phyloP scores from a whole-genome alignment of 2,797 vertebrate genomes.

The Naso thynnoides region DNA sequence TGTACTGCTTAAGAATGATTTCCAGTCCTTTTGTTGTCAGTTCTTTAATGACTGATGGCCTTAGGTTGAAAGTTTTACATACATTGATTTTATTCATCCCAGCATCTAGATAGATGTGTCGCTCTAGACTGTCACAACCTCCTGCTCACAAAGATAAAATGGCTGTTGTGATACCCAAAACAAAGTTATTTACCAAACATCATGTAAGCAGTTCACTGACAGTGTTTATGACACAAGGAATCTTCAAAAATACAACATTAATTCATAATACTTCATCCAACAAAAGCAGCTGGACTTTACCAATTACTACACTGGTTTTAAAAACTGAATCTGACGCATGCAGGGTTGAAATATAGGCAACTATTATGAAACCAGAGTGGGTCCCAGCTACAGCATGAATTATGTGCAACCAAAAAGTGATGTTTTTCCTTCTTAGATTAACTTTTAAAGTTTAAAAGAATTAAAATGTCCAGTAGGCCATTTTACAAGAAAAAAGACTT shows the following conservation, averaged over 20 bases:
- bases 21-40: not conserved
- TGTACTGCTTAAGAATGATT: not conserved
- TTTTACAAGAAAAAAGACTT: not conserved
- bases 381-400: not conserved
- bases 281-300: not conserved
- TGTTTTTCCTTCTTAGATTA: not conserved
- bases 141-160: conserved; percentile 10
- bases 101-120: not conserved
- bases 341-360: conserved; percentile 5
- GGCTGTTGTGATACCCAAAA: conserved; percentile 1
- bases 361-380: not conserved
- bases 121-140: not conserved
- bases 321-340: not conserved
- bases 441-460: not conserved
- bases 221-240: not conserved
- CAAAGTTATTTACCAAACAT: not conserved
- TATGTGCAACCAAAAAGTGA: no score
- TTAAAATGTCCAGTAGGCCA: not conserved
- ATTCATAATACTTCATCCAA: not conserved
- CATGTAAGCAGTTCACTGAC: not conserved
- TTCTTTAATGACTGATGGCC: not conserved
- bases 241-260: conserved; percentile 7
- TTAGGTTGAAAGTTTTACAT: not conserved
- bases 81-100: not conserved
- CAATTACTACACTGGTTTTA: not conserved